Evolutionary conservation across 1,140 invertebrate species (phyloP).

Genomic region (Amphibalanus amphitrite): DNA sequence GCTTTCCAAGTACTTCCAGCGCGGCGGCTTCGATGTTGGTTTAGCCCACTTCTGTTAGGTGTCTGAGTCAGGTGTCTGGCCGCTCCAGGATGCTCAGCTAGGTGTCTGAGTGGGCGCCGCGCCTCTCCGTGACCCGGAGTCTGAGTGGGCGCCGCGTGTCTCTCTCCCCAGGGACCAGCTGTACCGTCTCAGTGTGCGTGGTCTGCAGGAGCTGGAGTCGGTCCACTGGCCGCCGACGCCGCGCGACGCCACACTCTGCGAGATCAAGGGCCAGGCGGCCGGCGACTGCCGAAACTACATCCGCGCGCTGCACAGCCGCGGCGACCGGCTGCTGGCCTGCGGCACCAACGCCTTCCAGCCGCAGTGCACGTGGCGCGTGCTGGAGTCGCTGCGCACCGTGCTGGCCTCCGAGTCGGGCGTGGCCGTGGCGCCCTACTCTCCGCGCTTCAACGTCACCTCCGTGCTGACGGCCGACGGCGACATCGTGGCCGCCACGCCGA

Average conservation of each 20-base stretch:
- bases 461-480: slow-evolving; percentile 54
- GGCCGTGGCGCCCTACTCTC: slow-evolving; percentile 70
- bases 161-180: slow-evolving; percentile 52
- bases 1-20: too few species aligned
- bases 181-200: slow-evolving; percentile 54
- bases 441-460: slow-evolving; percentile 61
- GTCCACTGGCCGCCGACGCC: slow-evolving; percentile 52
- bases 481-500: slow-evolving; percentile 62
- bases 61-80: too few species aligned
- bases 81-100: too few species aligned
- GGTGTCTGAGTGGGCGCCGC: too few species aligned
- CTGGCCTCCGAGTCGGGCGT: slow-evolving; percentile 39
- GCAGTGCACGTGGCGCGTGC: slow-evolving; percentile 71
- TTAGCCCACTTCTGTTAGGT: too few species aligned
- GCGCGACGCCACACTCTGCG: slow-evolving; percentile 47
- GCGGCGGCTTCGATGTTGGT: too few species aligned
- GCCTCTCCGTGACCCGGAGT: too few species aligned
- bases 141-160: too few species aligned
- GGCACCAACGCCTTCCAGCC: slow-evolving; percentile 90
- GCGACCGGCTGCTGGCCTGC: slow-evolving; percentile 53
- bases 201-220: slow-evolving; percentile 46
- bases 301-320: slow-evolving; percentile 28
- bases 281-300: slow-evolving; percentile 40
- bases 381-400: slow-evolving; percentile 4
- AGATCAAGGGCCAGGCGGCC: slow-evolving; percentile 59